phyloP scores from a whole-genome alignment of 2,113 vertebrate genomes.

The Ia io region DNA sequence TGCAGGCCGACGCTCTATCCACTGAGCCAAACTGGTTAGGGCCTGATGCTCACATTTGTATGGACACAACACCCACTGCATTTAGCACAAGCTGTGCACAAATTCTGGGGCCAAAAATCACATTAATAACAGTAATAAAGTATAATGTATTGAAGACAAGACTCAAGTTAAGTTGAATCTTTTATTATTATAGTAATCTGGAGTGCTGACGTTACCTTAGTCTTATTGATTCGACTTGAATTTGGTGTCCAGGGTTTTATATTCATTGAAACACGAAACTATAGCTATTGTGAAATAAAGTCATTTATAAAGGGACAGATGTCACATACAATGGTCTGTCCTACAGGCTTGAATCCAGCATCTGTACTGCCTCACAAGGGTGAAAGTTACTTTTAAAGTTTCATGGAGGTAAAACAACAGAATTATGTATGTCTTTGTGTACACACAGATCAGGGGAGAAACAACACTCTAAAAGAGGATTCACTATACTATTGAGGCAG shows the following conservation, averaged over 20 bases:
- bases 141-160: not conserved
- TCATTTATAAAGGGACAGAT: not conserved
- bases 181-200: not conserved
- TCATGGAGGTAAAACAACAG: not conserved
- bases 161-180: not conserved
- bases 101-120: not conserved
- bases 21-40: no score
- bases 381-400: conserved; percentile 35
- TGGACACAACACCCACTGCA: not conserved
- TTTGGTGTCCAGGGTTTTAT: not conserved
- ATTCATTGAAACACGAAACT: not conserved
- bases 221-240: not conserved
- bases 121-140: not conserved
- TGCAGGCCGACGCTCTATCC: no score
- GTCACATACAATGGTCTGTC: not conserved
- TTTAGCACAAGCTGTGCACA: not conserved
- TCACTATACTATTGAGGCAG: not conserved
- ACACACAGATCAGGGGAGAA: not conserved
- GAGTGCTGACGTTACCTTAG: not conserved
- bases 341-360: not conserved
- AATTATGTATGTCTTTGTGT: not conserved
- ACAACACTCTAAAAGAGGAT: not conserved
- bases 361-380: not conserved
- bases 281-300: not conserved
- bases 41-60: not conserved